Evolutionary conservation across 2,888 invertebrate species (phyloP).

Genomic region (Eulithis testata): DNA sequence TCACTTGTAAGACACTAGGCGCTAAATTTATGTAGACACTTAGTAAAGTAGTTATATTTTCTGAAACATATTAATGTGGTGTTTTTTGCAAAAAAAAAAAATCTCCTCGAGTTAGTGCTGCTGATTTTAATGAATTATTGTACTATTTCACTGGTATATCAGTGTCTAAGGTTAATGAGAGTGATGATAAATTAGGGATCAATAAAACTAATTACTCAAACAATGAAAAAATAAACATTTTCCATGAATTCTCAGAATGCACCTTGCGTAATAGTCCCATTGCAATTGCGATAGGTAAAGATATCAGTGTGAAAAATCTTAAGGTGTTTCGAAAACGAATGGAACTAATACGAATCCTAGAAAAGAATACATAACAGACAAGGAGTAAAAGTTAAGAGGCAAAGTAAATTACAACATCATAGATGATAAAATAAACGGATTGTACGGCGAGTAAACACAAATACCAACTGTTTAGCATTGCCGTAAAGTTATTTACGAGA

Average conservation of each 20-base stretch:
- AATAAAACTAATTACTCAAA: neutral
- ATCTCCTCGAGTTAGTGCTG: neutral
- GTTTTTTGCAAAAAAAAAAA: neutral
- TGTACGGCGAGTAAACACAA: conserved; percentile 42
- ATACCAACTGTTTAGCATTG: conserved; percentile 29
- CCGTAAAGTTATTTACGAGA: conserved; percentile 47
- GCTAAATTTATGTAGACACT: neutral
- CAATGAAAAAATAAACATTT: no score
- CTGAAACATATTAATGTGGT: neutral
- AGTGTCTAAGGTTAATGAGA: neutral
- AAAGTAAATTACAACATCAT: conserved; percentile 60
- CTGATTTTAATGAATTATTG: neutral
- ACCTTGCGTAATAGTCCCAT: neutral
- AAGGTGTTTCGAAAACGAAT: neutral
- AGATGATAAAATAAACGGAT: conserved; percentile 48
- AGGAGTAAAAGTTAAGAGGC: conserved; percentile 18
- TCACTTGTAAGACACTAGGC: neutral
- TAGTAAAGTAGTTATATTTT: neutral
- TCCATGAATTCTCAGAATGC: neutral
- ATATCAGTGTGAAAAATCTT: neutral
- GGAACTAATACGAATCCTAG: neutral
- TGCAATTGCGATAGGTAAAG: neutral
- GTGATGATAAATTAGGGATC: neutral
- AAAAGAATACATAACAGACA: conserved; percentile 14
- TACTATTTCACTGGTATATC: neutral